Evolutionary conservation across 2,797 vertebrate genomes (phyloP).

Genomic region (Pachyuromys duprasi): DNA sequence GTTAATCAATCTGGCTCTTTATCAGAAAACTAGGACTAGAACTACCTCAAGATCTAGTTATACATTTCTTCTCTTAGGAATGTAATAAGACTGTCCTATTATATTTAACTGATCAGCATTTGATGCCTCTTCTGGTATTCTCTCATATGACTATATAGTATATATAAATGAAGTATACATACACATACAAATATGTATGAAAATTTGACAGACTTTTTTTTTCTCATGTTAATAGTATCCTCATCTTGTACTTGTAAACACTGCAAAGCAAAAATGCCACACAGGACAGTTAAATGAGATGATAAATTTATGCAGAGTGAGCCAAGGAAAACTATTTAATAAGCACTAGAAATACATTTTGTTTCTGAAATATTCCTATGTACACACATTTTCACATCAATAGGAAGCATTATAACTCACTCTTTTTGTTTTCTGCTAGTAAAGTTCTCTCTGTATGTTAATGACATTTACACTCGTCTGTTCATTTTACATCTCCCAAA

Average conservation of each 20-base stretch:
- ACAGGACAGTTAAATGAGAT: not conserved
- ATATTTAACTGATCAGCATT: not conserved
- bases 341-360: not conserved
- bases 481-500: not conserved
- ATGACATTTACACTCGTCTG: not conserved
- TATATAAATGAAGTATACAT: not conserved
- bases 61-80: not conserved
- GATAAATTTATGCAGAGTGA: not conserved
- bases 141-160: not conserved
- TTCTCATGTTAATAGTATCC: not conserved
- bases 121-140: not conserved
- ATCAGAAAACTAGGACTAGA: no score
- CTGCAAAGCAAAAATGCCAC: not conserved
- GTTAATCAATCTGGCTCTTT: no score
- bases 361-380: not conserved
- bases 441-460: not conserved
- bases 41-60: no score
- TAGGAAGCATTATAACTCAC: not conserved
- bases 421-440: not conserved
- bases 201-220: not conserved
- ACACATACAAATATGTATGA: not conserved
- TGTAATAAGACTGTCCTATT: not conserved
- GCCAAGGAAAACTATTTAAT: not conserved
- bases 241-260: not conserved
- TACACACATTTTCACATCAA: not conserved